Evolutionary conservation across 2,797 vertebrate genomes (phyloP), one percentile per base, ranked within the genome.

Genomic region (Eulemur mongoz): DNA sequence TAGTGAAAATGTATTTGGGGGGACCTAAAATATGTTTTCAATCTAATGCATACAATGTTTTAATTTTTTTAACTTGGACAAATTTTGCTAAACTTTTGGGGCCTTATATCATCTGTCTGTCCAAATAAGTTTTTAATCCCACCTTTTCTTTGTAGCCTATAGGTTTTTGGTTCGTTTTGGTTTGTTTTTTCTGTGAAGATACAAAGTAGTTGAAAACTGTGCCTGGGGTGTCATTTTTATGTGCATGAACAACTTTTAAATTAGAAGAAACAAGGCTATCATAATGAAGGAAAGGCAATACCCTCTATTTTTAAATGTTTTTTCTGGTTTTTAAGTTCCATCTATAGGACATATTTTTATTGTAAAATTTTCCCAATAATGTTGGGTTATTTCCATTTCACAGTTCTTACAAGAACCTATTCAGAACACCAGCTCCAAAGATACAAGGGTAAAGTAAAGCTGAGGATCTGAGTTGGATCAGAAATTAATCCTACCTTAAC

Each of bases 231-330:
- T 20, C 38, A 76, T 59, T 81, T 97, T 93, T 35, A 69, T n/a
- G 13, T 40, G 18, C 75, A 72, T 90, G 35, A 97, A 65, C 13
- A 95, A 61, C 20, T 92, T 93, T 38, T 92, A 93, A 95, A 93
- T 45, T 83, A 84, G 25, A 95, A 82, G 30, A 89, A 83, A 32
- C n/a, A 80, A 65, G 14, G 50, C 5, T 45, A 72, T 8, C 35
- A n/a, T 38, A 65, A 86, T 67, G 13, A 67, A 73, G 17, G 11
- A 88, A 93, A 82, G 13, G 15, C 17, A 89, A 35, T 50, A 32
- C 4, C 25, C 54, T 15, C 15, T 52, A 35, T 5, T 84, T 89
- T 52, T 75, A 69, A 8, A 35, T 78, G 32, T 50, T 20, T 76
- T 48, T 14, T 52, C n/a, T 17, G 1, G 25, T 54, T 94, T 92